These are phyloP conservation scores for Calliopum simillimum DNA, from an alignment of 2,888 invertebrate genomes.

Conservation along the genomic window DNA sequence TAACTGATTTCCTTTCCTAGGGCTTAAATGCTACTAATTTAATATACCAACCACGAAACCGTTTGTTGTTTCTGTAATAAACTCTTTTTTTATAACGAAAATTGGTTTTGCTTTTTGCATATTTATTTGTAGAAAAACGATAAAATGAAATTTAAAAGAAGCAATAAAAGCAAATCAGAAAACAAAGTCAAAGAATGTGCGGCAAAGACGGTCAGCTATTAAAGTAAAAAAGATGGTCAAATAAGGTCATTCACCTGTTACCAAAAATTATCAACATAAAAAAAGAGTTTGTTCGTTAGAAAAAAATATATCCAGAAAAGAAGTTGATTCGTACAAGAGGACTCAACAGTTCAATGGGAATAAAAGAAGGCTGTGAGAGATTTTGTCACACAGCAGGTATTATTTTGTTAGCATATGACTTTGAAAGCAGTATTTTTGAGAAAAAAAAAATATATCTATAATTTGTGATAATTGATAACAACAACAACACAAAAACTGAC, in stretches of 20 bases:
- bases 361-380: background rate
- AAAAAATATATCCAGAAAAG: background rate
- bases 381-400: too few species aligned
- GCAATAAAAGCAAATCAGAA: background rate
- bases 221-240: background rate
- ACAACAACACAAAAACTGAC: too few species aligned
- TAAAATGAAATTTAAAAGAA: background rate
- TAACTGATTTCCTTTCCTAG: too few species aligned
- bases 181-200: background rate
- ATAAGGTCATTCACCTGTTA: slow-evolving; percentile 20
- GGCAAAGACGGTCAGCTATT: background rate
- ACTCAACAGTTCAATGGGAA: background rate
- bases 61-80: background rate
- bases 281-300: background rate
- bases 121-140: slow-evolving; percentile 13
- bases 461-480: too few species aligned
- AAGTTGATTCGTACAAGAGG: background rate
- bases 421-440: too few species aligned
- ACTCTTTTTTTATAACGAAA: background rate
- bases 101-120: slow-evolving; percentile 14
- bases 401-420: too few species aligned
- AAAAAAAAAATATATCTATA: too few species aligned
- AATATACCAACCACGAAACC: too few species aligned
- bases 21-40: too few species aligned
- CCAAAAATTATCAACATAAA: background rate